Percentiles rank a stretch among this genome's conserved stretches.
Evolutionary conservation across 2,888 invertebrate species (phyloP).

Genomic region (Netelia virgata): DNA sequence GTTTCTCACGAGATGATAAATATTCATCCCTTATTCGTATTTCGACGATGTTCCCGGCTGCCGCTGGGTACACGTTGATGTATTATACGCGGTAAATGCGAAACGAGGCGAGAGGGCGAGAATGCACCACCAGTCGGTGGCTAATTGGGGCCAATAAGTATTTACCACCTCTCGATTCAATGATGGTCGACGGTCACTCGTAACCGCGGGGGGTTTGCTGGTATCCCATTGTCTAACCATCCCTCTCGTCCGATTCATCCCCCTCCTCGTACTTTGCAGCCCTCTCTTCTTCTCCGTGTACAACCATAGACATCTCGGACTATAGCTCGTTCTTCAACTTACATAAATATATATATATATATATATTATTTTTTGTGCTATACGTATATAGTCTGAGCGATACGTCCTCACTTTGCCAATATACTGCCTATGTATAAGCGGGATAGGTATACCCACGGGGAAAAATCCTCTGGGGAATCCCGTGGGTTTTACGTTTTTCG

Average conservation of each 20-base stretch:
- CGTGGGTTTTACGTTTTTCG: constrained; percentile 63
- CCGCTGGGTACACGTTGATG: not conserved
- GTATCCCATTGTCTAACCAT: constrained; percentile 71
- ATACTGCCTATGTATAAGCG: constrained; percentile 3
- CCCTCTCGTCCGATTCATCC: constrained; percentile 45
- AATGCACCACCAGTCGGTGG: constrained; percentile 77
- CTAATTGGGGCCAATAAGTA: constrained; percentile 79
- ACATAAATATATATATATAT: constrained; percentile 18
- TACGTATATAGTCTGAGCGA: constrained; percentile 19
- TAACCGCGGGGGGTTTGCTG: constrained; percentile 72
- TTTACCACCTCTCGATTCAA: constrained; percentile 75
- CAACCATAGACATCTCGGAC: not conserved
- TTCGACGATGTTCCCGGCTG: not conserved
- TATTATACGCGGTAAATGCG: constrained; percentile 11
- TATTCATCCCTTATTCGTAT: not conserved
- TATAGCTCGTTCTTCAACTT: not conserved
- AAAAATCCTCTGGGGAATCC: constrained; percentile 73
- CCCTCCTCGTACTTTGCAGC: constrained; percentile 18
- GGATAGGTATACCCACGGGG: constrained; percentile 58
- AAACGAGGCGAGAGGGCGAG: constrained; percentile 69
- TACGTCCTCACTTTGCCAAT: constrained; percentile 49
- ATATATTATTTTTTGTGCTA: constrained; percentile 19
- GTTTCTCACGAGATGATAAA: constrained; percentile 26
- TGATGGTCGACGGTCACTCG: constrained; percentile 68
- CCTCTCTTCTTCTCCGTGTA: constrained; percentile 14